These are phyloP conservation scores for Epinephelus coioides DNA, from an alignment of 2,797 vertebrate genomes.

Conservation along the genomic window DNA sequence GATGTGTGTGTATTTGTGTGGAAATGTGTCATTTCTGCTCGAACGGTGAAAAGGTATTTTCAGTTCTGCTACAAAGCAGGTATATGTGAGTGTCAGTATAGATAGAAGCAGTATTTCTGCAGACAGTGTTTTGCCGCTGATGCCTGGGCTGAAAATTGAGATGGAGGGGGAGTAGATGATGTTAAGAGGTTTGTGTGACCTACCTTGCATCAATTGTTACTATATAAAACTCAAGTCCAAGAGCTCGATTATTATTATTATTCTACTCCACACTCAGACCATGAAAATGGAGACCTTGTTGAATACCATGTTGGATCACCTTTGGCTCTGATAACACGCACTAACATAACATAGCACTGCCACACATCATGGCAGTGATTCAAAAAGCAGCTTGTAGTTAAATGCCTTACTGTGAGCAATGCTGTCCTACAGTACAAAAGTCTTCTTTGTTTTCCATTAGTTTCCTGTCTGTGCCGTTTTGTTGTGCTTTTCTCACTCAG, in stretches of 20 bases:
- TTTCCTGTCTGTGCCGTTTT: background rate
- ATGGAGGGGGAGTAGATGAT: conserved; percentile 31
- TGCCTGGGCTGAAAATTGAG: conserved; percentile 44
- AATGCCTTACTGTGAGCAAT: conserved; percentile 1
- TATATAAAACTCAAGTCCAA: conserved; percentile 56
- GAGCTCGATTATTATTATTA: conserved; percentile 43
- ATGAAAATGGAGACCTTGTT: conserved; percentile 44
- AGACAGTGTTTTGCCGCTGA: conserved; percentile 38
- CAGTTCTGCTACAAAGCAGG: conserved; percentile 37
- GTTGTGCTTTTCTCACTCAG: background rate
- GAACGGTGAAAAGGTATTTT: conserved; percentile 48
- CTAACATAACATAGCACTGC: conserved; percentile 4
- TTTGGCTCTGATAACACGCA: conserved; percentile 34
- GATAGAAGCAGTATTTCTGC: conserved; percentile 28
- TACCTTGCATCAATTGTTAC: conserved; percentile 55
- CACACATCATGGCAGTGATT: conserved; percentile 17
- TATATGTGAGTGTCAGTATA: conserved; percentile 43
- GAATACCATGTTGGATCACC: conserved; percentile 28
- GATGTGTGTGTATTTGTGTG: conserved; percentile 36
- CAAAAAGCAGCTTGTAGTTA: conserved; percentile 31
- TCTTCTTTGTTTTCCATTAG: background rate
- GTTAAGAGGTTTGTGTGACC: conserved; percentile 56
- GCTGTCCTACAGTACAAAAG: background rate
- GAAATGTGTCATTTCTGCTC: conserved; percentile 57
- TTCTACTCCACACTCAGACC: conserved; percentile 30